Evolutionary conservation across 2,797 vertebrate species (phyloP).

Genomic region (Poecilia picta): DNA sequence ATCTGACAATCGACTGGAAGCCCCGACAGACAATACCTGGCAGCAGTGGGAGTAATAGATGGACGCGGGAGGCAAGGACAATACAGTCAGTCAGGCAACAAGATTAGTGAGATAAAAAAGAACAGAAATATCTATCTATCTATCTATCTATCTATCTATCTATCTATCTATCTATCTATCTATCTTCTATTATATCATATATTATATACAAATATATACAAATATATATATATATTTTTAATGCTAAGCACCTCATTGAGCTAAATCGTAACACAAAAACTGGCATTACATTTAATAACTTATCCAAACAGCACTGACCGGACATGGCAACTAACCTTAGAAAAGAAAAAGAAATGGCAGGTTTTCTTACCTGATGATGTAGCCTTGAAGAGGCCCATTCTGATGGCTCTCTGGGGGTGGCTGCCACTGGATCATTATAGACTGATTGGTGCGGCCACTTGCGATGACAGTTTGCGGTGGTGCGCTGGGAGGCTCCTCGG

Average conservation of each 20-base stretch:
- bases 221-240: constrained; percentile 37
- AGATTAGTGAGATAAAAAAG: constrained; percentile 23
- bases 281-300: constrained; percentile 62
- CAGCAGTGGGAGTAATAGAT: constrained; percentile 38
- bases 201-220: too few species aligned
- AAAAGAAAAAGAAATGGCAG: constrained; percentile 30
- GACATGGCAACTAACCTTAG: constrained; percentile 32
- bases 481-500: constrained; percentile 94
- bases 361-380: constrained; percentile 89
- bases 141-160: too few species aligned
- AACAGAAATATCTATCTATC: not conserved
- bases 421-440: constrained; percentile 99
- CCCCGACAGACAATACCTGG: constrained; percentile 94
- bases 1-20: constrained; percentile 96
- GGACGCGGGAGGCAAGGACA: constrained; percentile 11
- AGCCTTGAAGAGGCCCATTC: constrained; percentile 94
- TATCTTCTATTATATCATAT: too few species aligned
- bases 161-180: too few species aligned
- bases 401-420: constrained; percentile 94
- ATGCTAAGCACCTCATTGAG: constrained; percentile 70
- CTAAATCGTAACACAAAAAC: constrained; percentile 42
- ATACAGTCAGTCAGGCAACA: constrained; percentile 24
- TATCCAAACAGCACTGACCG: constrained; percentile 45
- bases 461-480: constrained; percentile 96
- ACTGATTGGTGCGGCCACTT: constrained; percentile 96